These are phyloP conservation scores for Casuarius casuarius DNA, from an alignment of 2,113 vertebrate species.

Conservation along the genomic window DNA sequence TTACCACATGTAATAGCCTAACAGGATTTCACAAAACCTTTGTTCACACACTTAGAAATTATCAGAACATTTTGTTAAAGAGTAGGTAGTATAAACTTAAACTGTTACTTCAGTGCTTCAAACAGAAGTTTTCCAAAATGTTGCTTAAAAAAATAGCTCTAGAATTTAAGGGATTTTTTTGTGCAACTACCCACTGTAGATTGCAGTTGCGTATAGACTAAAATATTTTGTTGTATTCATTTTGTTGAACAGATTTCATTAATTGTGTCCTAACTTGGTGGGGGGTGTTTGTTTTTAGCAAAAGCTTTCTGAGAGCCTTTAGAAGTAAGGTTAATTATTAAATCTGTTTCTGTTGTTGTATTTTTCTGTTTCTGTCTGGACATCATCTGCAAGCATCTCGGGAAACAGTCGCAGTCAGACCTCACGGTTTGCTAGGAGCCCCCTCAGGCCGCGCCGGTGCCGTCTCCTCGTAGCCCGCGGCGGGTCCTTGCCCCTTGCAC, in stretches of 20 bases:
- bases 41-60: slow-evolving; percentile 58
- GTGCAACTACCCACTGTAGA: not conserved
- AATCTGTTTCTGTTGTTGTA: fast-evolving
- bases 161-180: not conserved
- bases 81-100: not conserved
- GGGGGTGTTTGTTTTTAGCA: not conserved
- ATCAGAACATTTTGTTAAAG: slow-evolving; percentile 18
- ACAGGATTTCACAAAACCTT: slow-evolving; percentile 66
- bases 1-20: slow-evolving; percentile 42
- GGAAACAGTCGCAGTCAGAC: not conserved
- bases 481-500: not conserved
- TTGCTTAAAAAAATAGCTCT: not conserved
- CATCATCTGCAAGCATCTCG: not conserved
- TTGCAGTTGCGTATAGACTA: not conserved
- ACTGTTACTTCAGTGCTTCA: not conserved
- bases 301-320: not conserved
- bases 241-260: not conserved
- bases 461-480: not conserved
- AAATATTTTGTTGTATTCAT: not conserved
- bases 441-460: not conserved
- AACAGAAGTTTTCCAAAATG: not conserved
- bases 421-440: not conserved
- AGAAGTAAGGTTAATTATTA: not conserved
- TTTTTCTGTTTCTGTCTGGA: not conserved
- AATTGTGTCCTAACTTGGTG: not conserved